A percentile compares a stretch with the other conserved stretches of the same genome.
These are phyloP conservation scores for Deladenus siricidicola DNA, from an alignment of 2,888 invertebrate genomes.

Conservation along the genomic window DNA sequence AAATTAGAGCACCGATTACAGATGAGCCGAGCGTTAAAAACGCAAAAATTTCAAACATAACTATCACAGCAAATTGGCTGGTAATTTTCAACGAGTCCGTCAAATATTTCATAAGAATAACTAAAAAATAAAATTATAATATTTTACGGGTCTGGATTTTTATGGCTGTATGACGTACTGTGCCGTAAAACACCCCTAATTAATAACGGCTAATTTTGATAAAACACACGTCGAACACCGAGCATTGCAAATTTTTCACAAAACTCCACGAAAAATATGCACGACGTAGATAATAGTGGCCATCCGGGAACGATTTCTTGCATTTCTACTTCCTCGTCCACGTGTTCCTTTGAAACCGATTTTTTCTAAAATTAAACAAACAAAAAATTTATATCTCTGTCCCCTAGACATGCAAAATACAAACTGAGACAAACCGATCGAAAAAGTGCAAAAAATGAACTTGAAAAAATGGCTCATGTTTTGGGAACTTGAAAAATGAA, in stretches of 20 bases:
- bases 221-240: neutral
- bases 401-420: too few species aligned
- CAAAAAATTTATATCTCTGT: too few species aligned
- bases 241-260: neutral
- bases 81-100: neutral
- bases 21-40: neutral
- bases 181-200: neutral
- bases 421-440: too few species aligned
- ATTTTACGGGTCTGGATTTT: too few species aligned
- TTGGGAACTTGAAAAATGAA: too few species aligned
- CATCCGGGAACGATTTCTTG: neutral
- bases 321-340: neutral
- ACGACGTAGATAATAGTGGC: constrained; percentile 2
- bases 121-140: too few species aligned
- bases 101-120: neutral
- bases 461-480: too few species aligned
- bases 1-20: neutral
- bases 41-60: neutral
- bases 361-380: too few species aligned
- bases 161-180: too few species aligned
- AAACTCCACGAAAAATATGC: constrained; percentile 1
- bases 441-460: too few species aligned
- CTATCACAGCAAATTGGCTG: neutral
- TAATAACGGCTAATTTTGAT: neutral
- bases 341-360: too few species aligned